These are phyloP conservation scores for Eulimnadia texana DNA, from an alignment of 1,140 invertebrate species.

Conservation along the genomic window DNA sequence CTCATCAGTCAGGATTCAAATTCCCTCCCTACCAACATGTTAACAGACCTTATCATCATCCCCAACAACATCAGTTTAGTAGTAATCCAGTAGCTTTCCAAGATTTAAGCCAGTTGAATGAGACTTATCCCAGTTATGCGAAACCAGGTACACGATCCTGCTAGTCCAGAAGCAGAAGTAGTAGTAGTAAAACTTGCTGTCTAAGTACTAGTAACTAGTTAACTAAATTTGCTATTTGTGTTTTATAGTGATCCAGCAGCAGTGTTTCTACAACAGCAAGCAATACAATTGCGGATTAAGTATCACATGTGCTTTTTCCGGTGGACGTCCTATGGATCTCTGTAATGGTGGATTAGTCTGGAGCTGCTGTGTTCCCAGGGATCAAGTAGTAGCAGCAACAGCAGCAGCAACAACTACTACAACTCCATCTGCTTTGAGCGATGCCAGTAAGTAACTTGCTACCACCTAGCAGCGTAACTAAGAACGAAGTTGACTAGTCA, in stretches of 20 bases:
- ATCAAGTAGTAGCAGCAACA: slow-evolving; percentile 32
- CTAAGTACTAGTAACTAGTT: too few species aligned
- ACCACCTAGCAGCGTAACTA: background rate
- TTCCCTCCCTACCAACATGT: background rate
- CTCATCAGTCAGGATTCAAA: background rate
- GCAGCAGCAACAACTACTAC: slow-evolving; percentile 24
- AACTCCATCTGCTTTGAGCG: slow-evolving; percentile 44
- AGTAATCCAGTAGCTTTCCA: background rate
- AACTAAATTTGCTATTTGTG: background rate
- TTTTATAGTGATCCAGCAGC: slow-evolving; percentile 71
- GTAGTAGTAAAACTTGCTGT: too few species aligned
- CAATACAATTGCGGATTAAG: slow-evolving; percentile 77
- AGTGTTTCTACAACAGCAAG: slow-evolving; percentile 73
- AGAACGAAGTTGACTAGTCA: too few species aligned
- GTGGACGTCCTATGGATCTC: slow-evolving; percentile 69
- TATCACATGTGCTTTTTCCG: slow-evolving; percentile 73
- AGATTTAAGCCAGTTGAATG: background rate
- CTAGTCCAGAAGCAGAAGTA: too few species aligned
- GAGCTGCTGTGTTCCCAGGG: slow-evolving; percentile 79
- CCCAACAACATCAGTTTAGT: background rate
- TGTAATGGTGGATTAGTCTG: slow-evolving; percentile 87
- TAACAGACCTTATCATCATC: background rate
- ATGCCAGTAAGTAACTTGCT: slow-evolving; percentile 62
- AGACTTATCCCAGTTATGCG: background rate
- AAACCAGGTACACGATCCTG: background rate